Evolutionary conservation across 2,113 vertebrate genomes (phyloP).

Genomic region (Neoarius graeffei): DNA sequence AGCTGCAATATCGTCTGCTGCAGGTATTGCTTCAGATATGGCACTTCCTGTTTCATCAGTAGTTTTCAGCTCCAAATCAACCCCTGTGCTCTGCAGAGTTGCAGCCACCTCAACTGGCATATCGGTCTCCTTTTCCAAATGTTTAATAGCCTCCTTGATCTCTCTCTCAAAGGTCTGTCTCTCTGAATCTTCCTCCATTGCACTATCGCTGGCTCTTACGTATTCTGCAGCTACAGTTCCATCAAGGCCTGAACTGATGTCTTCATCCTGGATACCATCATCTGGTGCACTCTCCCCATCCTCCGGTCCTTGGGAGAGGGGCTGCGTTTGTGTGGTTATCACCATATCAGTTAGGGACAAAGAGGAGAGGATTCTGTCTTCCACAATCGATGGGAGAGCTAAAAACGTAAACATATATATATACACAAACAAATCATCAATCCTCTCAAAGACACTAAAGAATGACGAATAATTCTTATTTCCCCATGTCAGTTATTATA

Average conservation of each 20-base stretch:
- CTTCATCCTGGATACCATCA: constrained; percentile 32
- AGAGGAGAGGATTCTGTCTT: constrained; percentile 48
- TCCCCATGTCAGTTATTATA: neutral
- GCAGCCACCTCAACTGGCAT: neutral
- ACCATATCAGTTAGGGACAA: constrained; percentile 39
- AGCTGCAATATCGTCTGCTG: neutral
- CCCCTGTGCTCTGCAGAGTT: neutral
- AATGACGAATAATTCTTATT: neutral
- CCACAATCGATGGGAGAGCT: constrained; percentile 52
- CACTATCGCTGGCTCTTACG: constrained; percentile 5
- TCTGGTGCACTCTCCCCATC: neutral
- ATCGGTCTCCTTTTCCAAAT: constrained; percentile 30
- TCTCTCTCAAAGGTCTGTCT: constrained; percentile 40
- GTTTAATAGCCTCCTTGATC: constrained; percentile 36
- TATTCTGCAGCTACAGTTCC: constrained; percentile 12
- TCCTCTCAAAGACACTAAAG: neutral
- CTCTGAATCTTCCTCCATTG: constrained; percentile 36
- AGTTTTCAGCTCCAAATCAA: constrained; percentile 3
- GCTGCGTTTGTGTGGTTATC: constrained; percentile 33
- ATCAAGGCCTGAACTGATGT: constrained; percentile 3
- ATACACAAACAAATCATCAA: neutral
- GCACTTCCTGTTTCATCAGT: neutral
- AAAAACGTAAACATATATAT: neutral
- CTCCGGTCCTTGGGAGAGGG: neutral
- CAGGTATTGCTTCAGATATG: neutral